These are phyloP conservation scores for Ramazzottius varieornatus DNA, from an alignment of 2,888 invertebrate species.

Conservation along the genomic window DNA sequence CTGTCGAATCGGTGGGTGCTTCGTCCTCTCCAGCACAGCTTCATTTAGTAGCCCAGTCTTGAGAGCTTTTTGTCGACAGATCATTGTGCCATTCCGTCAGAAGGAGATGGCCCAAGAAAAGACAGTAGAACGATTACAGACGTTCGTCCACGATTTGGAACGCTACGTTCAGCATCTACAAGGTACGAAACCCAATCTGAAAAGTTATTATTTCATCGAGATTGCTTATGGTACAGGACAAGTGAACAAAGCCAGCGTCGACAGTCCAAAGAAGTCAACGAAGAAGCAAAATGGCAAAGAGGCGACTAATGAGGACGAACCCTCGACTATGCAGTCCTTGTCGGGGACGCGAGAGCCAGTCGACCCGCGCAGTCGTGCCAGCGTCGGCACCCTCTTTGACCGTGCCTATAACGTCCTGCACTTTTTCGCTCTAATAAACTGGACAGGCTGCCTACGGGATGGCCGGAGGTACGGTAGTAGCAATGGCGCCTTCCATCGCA, in stretches of 20 bases:
- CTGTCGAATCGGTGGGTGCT: constrained; percentile 20
- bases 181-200: too few relatives aligned
- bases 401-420: not conserved
- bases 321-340: not conserved
- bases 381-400: not conserved
- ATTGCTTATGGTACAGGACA: too few relatives aligned
- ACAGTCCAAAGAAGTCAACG: too few relatives aligned
- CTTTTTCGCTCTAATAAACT: constrained; percentile 4
- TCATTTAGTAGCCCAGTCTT: too few relatives aligned
- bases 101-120: constrained; percentile 45
- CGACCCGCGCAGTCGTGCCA: not conserved
- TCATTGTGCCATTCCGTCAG: not conserved
- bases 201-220: too few relatives aligned
- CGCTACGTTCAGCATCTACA: constrained; percentile 83
- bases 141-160: constrained; percentile 86
- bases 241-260: too few relatives aligned
- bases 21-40: too few relatives aligned
- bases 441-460: too few relatives aligned
- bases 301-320: not conserved
- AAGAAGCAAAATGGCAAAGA: not conserved
- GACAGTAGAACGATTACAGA: constrained; percentile 71
- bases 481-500: constrained; percentile 37
- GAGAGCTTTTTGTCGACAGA: too few relatives aligned
- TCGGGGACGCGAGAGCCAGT: not conserved
- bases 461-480: too few relatives aligned